phyloP scores from a whole-genome alignment of 2,113 vertebrate genomes.

The Corvus cornix region DNA sequence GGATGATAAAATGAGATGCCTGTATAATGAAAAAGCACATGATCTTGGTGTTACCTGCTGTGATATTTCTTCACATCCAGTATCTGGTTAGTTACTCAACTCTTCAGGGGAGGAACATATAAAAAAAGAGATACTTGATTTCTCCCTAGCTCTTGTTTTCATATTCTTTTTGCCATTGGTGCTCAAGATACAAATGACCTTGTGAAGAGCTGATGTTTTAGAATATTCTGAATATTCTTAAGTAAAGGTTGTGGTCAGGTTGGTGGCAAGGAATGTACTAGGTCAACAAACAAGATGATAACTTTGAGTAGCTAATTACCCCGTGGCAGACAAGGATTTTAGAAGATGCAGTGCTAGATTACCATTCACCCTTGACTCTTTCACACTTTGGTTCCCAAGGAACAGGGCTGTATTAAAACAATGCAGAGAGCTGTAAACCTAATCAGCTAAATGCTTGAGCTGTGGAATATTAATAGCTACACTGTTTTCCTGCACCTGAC shows the following conservation, averaged over 20 bases:
- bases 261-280: neutral
- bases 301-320: neutral
- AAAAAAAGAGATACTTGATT: neutral
- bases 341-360: neutral
- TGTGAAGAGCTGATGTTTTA: neutral
- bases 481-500: neutral
- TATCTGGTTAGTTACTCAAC: conserved; percentile 74
- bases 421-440: neutral
- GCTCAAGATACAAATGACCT: neutral
- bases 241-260: neutral
- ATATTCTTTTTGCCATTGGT: neutral
- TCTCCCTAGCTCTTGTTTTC: neutral
- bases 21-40: conserved; percentile 87
- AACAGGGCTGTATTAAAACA: neutral
- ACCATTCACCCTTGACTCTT: neutral
- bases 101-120: neutral
- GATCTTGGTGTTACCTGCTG: conserved; percentile 93
- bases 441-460: neutral
- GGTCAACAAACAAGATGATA: neutral
- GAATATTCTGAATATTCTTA: neutral
- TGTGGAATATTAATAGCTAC: neutral
- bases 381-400: neutral
- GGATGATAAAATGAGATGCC: conserved; percentile 80
- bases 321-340: neutral
- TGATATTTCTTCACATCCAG: conserved; percentile 75